Conservation (phyloP, 1,140 invertebrate genomes). For the Liolophura sinensis region DNA sequence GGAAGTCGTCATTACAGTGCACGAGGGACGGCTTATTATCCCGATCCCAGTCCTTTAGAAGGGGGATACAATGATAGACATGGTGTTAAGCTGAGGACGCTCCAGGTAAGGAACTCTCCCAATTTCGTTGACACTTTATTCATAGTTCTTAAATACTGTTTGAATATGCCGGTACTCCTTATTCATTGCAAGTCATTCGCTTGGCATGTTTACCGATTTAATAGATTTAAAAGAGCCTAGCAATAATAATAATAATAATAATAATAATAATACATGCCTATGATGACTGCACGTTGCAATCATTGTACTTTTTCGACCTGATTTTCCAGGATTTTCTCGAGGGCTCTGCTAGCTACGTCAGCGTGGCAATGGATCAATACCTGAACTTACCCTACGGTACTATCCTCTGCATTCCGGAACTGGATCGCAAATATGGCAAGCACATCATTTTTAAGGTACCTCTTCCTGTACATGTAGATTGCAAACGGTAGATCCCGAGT, state of each 20-base stretch:
- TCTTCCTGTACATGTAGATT: no score
- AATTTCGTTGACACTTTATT: no score
- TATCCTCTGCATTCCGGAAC: constrained; percentile 31
- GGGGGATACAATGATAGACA: constrained; percentile 34
- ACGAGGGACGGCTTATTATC: constrained; percentile 33
- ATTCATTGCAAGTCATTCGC: neutral
- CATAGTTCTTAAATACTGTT: neutral
- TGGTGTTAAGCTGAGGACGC: constrained; percentile 20
- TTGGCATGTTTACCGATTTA: neutral
- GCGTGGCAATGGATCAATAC: constrained; percentile 39
- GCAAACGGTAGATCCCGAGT: no score
- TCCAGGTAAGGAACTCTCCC: constrained; percentile 24
- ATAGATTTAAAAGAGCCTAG: no score
- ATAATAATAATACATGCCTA: neutral
- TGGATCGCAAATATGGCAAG: constrained; percentile 31
- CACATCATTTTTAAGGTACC: constrained; percentile 35
- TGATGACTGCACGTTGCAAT: neutral
- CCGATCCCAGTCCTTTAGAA: constrained; percentile 26
- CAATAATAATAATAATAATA: neutral
- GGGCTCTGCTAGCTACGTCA: constrained; percentile 24
- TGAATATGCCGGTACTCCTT: neutral
- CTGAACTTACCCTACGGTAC: constrained; percentile 31
- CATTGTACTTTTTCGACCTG: neutral
- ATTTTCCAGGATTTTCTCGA: constrained; percentile 28
- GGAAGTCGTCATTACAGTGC: constrained; percentile 24